phyloP scores from a whole-genome alignment of 1,140 invertebrate species.

The Tenebrio molitor region DNA sequence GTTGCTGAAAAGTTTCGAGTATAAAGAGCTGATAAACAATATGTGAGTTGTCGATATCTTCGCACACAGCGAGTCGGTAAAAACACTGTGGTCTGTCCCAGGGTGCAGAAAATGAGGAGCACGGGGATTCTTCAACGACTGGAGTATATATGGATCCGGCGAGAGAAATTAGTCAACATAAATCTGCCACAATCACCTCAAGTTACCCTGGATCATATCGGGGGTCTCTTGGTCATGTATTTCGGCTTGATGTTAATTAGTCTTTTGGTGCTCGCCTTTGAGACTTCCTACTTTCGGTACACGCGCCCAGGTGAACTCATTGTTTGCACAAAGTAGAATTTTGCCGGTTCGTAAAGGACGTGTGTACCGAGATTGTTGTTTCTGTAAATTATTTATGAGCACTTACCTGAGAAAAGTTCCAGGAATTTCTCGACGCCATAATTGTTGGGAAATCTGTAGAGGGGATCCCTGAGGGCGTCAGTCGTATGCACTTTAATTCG shows the following conservation, averaged over 20 bases:
- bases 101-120: constrained; percentile 55
- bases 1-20: constrained; percentile 52
- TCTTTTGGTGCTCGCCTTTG: constrained; percentile 55
- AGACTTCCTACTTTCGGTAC: constrained; percentile 46
- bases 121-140: constrained; percentile 56
- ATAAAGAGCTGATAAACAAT: constrained; percentile 51
- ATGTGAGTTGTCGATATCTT: constrained; percentile 52
- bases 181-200: constrained; percentile 44
- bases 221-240: constrained; percentile 58
- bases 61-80: background rate
- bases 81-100: constrained; percentile 46
- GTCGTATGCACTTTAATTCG: constrained; percentile 93
- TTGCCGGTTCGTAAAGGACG: background rate
- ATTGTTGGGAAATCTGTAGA: constrained; percentile 91
- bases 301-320: background rate
- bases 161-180: constrained; percentile 28
- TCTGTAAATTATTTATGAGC: constrained; percentile 3
- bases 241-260: constrained; percentile 48
- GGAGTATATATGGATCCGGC: constrained; percentile 59
- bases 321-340: constrained; percentile 9
- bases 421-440: constrained; percentile 96
- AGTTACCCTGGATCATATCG: constrained; percentile 60
- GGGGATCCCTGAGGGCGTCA: constrained; percentile 84
- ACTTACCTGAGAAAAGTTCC: constrained; percentile 90
- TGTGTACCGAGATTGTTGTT: no score